Evolutionary conservation across 1,140 invertebrate genomes (phyloP), one percentile per base, ranked within the genome.

Genomic region (Drosophila ohnishii): DNA sequence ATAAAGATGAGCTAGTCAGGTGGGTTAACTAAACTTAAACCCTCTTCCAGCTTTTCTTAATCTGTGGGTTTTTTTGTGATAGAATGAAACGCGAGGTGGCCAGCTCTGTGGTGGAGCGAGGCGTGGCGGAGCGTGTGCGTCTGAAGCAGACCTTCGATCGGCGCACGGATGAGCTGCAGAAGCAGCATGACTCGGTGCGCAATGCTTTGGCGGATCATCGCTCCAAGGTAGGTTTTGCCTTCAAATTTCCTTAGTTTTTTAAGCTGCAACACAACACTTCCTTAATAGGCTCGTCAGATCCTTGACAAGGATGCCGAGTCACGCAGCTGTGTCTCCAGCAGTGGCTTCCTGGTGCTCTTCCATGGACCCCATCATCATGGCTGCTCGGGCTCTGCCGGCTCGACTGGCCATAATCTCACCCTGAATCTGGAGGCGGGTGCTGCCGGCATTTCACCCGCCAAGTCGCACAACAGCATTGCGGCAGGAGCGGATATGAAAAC

Each of bases 1-100:
- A 99, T 90, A 96, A 97, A 88, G 97, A 98, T 80, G 98, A 98
- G 91, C 93, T 98, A 70, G 95, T 95, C 40, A 94, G 96, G 93
- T 93, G 93, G 92, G 81, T n/a, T 8, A 8, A 5, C 13, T 16
- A 1, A 2, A 5, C 8, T 19, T 1, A 2, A 9, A 1, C 10
- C 1, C n/a, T 3, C 9, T 13, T 19, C n/a, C 3, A 2, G 5
- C 14, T 28, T 0, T 11, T 40, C 0, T 14, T 35, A n/a, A 47
- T n/a, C 4, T 19, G 1, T 34, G 2, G 19, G 19, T 11, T 5
- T 35, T 30, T 16, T 16, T 6, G 0, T 28, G 0, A 14, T 69
- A 94, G 95, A 76, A 95, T 96, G 91, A 96, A 96, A 81, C 92
- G 95, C 34, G 96, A 96, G 92, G 95, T 96, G 3, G 94, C 93